These are phyloP conservation scores for Magallana nippona DNA, from an alignment of 2,888 invertebrate genomes.

Conservation along the genomic window DNA sequence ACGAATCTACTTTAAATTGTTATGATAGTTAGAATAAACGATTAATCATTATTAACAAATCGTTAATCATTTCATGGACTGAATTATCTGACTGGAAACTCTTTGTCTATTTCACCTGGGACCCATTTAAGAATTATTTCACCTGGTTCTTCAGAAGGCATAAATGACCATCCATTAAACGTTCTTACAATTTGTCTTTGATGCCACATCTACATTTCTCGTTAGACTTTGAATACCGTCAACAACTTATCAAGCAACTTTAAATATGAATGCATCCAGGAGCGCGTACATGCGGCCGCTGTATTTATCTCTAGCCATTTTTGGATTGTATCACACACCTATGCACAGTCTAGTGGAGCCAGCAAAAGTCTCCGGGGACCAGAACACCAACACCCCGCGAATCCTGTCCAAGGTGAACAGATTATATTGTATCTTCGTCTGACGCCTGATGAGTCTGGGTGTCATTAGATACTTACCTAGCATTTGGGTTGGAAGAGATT, in stretches of 20 bases:
- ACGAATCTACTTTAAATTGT: no score
- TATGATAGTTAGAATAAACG: no score
- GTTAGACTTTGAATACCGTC: not conserved
- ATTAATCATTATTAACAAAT: no score
- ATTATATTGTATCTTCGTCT: slow-evolving; percentile 2
- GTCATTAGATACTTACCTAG: slow-evolving; percentile 28
- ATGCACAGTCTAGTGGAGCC: not conserved
- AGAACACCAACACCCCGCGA: not conserved
- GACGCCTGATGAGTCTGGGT: not conserved
- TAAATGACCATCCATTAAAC: no score
- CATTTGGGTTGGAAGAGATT: slow-evolving; percentile 23
- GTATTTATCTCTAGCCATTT: not conserved
- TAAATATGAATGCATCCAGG: not conserved
- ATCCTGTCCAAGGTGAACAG: not conserved
- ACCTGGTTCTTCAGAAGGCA: no score
- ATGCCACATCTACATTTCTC: no score
- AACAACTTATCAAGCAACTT: not conserved
- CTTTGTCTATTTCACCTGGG: no score
- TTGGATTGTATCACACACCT: not conserved
- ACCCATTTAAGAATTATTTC: no score
- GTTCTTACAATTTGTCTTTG: no score
- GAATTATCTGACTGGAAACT: no score
- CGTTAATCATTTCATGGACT: no score
- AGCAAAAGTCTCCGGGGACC: not conserved
- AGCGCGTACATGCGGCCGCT: not conserved